These are phyloP conservation scores for Chrysopilus asiliformis DNA, from an alignment of 2,888 invertebrate species.

Conservation along the genomic window DNA sequence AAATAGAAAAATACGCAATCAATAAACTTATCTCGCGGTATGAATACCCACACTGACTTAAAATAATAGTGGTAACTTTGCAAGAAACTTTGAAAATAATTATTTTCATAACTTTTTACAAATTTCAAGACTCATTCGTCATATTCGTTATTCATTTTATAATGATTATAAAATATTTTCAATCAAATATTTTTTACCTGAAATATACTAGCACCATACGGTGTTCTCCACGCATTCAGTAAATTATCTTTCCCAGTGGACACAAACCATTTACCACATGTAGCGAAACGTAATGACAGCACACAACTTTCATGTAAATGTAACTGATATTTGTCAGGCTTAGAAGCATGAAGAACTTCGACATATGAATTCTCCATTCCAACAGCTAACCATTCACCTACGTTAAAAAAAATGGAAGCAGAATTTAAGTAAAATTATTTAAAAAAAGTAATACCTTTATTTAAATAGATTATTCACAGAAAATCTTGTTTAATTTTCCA, in stretches of 20 bases:
- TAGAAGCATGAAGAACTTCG: slow-evolving; percentile 80
- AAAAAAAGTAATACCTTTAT: background rate
- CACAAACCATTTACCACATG: slow-evolving; percentile 97
- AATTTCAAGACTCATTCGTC: too few species aligned
- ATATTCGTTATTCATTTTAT: too few species aligned
- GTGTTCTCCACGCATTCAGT: slow-evolving; percentile 94
- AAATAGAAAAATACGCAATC: too few species aligned
- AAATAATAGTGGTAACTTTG: too few species aligned
- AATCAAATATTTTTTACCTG: too few species aligned
- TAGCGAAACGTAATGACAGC: slow-evolving; percentile 85
- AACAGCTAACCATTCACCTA: slow-evolving; percentile 89
- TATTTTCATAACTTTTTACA: too few species aligned
- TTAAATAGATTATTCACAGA: background rate
- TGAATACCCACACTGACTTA: too few species aligned
- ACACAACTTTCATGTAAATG: slow-evolving; percentile 96
- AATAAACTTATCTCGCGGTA: too few species aligned
- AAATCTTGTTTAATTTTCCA: too few species aligned
- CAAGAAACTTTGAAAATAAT: too few species aligned
- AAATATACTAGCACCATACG: slow-evolving; percentile 96
- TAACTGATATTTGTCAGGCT: slow-evolving; percentile 91
- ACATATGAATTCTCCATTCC: slow-evolving; percentile 98
- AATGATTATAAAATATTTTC: too few species aligned
- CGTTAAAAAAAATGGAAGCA: slow-evolving; percentile 1
- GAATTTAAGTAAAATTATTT: background rate
- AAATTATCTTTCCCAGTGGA: slow-evolving; percentile 98